Conservation (phyloP, 2,113 vertebrate genomes). For the Eolophus roseicapilla region DNA sequence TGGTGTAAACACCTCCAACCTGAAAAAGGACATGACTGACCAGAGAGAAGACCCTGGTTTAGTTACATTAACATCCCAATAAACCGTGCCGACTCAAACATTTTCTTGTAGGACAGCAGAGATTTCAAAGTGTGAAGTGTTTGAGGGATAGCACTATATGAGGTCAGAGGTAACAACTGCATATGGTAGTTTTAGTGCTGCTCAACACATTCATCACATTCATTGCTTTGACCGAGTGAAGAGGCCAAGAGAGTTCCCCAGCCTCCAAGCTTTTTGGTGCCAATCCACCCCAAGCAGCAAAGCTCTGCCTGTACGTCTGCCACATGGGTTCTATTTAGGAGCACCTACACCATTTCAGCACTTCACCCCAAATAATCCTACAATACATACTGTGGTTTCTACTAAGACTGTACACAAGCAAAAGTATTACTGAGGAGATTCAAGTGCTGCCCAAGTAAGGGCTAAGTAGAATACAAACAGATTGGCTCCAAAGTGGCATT, state of each 20-base stretch:
- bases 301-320: neutral
- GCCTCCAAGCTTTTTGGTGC: neutral
- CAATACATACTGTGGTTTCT: neutral
- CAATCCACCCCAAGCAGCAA: neutral
- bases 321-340: neutral
- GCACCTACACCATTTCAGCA: neutral
- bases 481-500: neutral
- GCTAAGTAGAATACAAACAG: neutral
- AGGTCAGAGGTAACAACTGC: conserved; percentile 16
- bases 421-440: neutral
- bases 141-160: neutral
- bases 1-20: neutral
- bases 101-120: neutral
- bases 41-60: neutral
- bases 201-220: neutral
- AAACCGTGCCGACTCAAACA: neutral
- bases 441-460: neutral
- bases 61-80: neutral
- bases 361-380: neutral
- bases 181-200: neutral
- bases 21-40: neutral
- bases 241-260: neutral
- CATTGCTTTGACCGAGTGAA: neutral
- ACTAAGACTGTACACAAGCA: neutral
- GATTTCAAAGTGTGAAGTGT: neutral